Evolutionary conservation across 2,888 invertebrate genomes (phyloP), one percentile per base, ranked within the genome.

Genomic region (Mamestra brassicae): DNA sequence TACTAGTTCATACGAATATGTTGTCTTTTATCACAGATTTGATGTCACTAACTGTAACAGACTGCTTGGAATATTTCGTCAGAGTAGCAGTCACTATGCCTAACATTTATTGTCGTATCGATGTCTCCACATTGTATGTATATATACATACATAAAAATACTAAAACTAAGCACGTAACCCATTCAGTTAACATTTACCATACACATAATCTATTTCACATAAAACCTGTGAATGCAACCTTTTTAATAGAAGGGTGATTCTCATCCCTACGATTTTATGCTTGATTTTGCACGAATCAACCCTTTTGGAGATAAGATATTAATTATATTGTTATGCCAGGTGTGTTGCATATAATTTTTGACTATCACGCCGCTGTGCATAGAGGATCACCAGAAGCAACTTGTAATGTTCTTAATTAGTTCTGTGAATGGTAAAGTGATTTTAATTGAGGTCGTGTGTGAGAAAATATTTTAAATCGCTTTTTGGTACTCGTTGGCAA

Each of bases 281-380:
- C 90, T 89, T 92, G 93, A 94, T 94, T 93, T 90, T 81, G 83
- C 87, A 81, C 84, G 90, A 81, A 84, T 85, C 76, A 72, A 72
- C 42, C 50, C 76, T 77, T 76, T 88, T 88, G 74, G 84, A 71
- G 78, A 54, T 63, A 36, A 69, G 85, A 89, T 89, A 91, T 92
- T 92, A 90, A 91, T 93, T 91, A 86, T 89, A 70, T 84, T 85
- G 62, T 67, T 15, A 34, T 1, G 60, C 86, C 86, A 87, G 88
- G 87, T 87, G 88, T 34, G 63, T 66, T 55, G 66, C 45, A 52
- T 73, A 76, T 71, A 72, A 73, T 78, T 83, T 85, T 86, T 84
- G 85, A 83, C 88, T 87, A 90, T 89, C 90, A 92, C 90, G 92
- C 91, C 88, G 89, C 50, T 76, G 38, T 63, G 85, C 58, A 34